Percentiles rank a stretch among this genome's conserved stretches.
phyloP scores from a whole-genome alignment of 2,113 vertebrate species.

The Eudyptes chrysolophus region DNA sequence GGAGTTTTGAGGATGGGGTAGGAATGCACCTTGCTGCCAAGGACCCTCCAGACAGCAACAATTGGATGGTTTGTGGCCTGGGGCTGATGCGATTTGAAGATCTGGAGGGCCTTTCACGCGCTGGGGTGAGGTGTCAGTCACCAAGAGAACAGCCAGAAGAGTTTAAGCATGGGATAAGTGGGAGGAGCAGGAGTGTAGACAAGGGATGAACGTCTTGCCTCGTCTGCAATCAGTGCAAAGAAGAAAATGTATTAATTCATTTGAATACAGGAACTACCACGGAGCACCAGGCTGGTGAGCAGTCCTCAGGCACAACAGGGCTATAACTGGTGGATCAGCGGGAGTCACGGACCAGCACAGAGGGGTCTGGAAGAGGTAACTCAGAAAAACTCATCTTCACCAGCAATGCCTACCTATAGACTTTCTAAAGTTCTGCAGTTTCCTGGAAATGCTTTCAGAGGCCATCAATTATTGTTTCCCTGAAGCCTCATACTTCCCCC shows the following conservation, averaged over 20 bases:
- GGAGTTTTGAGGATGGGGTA: not conserved
- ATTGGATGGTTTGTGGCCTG: not conserved
- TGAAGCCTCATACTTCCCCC: not conserved
- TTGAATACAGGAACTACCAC: not conserved
- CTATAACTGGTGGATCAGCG: not conserved
- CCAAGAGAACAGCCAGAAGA: not conserved
- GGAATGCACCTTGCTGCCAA: not conserved
- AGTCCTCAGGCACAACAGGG: not conserved
- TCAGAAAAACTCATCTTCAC: not conserved
- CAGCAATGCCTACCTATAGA: not conserved
- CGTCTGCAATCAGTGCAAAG: not conserved
- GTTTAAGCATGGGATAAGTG: not conserved
- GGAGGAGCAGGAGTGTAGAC: not conserved
- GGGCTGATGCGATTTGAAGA: not conserved
- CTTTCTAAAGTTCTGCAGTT: not conserved
- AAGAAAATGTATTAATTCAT: not conserved
- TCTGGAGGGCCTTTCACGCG: accelerated
- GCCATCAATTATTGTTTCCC: not conserved
- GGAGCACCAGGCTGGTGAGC: not conserved
- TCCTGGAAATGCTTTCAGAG: not conserved
- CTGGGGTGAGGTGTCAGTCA: not conserved
- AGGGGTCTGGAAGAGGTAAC: not conserved
- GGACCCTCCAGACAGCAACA: not conserved
- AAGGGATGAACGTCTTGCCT: not conserved
- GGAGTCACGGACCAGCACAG: not conserved